Evolutionary conservation across 2,888 invertebrate species (phyloP).

Genomic region (Endomychus coccineus): DNA sequence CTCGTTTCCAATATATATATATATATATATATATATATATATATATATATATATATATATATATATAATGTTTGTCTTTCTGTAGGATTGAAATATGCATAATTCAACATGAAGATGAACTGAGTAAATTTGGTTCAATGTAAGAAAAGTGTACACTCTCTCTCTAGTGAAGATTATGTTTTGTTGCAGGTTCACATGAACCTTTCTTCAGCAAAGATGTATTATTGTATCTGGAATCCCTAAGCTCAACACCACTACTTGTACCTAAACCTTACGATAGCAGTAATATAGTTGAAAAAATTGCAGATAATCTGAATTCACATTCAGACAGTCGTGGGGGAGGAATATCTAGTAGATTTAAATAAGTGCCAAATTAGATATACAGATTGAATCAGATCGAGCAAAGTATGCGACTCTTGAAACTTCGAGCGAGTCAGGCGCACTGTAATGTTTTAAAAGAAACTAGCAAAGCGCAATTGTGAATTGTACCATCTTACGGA

Average conservation of each 20-base stretch:
- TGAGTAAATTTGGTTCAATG: too few species aligned
- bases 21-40: background rate
- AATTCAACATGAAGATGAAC: too few species aligned
- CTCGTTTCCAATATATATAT: background rate
- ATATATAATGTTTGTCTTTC: too few species aligned
- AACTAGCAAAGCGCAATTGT: too few species aligned
- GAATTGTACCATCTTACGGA: too few species aligned
- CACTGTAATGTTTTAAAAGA: too few species aligned
- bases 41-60: background rate
- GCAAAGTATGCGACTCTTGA: too few species aligned
- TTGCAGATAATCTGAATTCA: constrained; percentile 55
- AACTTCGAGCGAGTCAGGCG: too few species aligned
- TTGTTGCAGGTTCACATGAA: constrained; percentile 34
- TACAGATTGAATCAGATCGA: too few species aligned
- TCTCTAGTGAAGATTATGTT: background rate
- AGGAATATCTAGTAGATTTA: constrained; percentile 60
- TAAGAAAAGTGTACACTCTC: too few species aligned
- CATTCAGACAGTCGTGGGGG: constrained; percentile 69
- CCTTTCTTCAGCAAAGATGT: constrained; percentile 36
- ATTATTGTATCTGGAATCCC: constrained; percentile 31
- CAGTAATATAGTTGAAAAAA: constrained; percentile 61
- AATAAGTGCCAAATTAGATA: too few species aligned
- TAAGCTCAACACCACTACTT: constrained; percentile 27
- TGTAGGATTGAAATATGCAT: too few species aligned
- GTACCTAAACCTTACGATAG: constrained; percentile 49